A percentile compares a stretch with the other conserved stretches of the same genome.
Conservation (phyloP, 2,888 invertebrate species). For the Diaphora mendica region DNA sequence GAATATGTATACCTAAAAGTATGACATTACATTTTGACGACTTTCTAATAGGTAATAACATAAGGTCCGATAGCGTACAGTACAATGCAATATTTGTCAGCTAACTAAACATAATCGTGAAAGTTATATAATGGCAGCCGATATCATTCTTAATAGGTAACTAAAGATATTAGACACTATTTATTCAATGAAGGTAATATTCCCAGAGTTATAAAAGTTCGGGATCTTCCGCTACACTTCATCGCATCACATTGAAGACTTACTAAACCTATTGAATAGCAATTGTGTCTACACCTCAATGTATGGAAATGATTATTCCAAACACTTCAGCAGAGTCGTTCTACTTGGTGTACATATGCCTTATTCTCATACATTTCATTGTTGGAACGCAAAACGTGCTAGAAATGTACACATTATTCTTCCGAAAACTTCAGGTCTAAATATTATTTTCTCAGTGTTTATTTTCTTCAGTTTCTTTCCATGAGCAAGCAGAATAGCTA, state of each 20-base stretch:
- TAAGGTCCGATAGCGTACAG: too few species aligned
- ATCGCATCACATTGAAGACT: too few species aligned
- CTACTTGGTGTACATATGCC: slow-evolving; percentile 1
- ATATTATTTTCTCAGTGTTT: neutral
- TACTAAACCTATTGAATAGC: neutral
- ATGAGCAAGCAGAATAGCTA: neutral
- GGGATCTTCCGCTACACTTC: neutral
- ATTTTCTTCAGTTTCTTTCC: neutral
- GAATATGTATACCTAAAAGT: too few species aligned
- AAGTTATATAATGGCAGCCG: neutral
- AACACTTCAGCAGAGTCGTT: neutral
- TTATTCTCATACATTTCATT: neutral
- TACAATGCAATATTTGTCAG: neutral
- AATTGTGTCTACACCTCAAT: neutral
- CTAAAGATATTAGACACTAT: neutral
- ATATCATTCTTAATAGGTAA: too few species aligned
- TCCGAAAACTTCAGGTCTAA: neutral
- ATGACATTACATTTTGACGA: too few species aligned
- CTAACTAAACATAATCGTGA: neutral
- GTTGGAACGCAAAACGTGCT: neutral
- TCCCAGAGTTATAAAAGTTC: neutral
- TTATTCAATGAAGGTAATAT: neutral
- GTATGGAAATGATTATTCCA: neutral
- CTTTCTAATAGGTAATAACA: neutral
- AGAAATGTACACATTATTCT: neutral